Conservation (phyloP, 2,797 vertebrate genomes). For the Novumbra hubbsi region DNA sequence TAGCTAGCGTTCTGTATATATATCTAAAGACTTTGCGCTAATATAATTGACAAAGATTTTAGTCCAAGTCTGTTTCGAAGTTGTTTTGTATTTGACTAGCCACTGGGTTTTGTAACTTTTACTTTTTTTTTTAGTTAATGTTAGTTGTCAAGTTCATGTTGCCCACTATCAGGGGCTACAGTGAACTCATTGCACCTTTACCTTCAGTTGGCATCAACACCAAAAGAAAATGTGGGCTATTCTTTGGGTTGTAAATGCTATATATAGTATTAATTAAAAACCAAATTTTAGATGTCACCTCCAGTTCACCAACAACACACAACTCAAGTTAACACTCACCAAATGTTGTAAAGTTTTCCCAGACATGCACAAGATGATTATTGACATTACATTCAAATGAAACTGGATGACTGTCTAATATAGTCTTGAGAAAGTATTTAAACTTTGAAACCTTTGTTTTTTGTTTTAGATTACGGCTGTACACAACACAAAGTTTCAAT, state of each 20-base stretch:
- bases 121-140: neutral
- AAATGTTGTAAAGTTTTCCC: neutral
- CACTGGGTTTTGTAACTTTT: neutral
- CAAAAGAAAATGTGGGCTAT: too few relatives aligned
- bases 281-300: too few relatives aligned
- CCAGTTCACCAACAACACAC: too few relatives aligned
- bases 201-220: too few relatives aligned
- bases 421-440: neutral
- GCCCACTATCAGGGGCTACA: neutral
- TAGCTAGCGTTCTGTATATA: too few relatives aligned
- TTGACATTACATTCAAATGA: too few relatives aligned
- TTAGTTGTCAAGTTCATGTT: neutral
- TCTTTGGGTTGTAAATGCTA: too few relatives aligned
- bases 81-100: neutral
- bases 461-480: slow-evolving; percentile 42
- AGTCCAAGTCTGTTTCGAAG: neutral
- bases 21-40: too few relatives aligned
- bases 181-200: too few relatives aligned
- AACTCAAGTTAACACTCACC: too few relatives aligned
- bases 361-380: neutral
- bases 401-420: too few relatives aligned
- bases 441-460: neutral
- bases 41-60: neutral
- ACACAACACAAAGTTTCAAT: slow-evolving; percentile 42
- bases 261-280: too few relatives aligned